A percentile compares a stretch with the other conserved stretches of the same genome.
Evolutionary conservation across 2,888 invertebrate genomes (phyloP).

Genomic region (Lysandra bellargus): DNA sequence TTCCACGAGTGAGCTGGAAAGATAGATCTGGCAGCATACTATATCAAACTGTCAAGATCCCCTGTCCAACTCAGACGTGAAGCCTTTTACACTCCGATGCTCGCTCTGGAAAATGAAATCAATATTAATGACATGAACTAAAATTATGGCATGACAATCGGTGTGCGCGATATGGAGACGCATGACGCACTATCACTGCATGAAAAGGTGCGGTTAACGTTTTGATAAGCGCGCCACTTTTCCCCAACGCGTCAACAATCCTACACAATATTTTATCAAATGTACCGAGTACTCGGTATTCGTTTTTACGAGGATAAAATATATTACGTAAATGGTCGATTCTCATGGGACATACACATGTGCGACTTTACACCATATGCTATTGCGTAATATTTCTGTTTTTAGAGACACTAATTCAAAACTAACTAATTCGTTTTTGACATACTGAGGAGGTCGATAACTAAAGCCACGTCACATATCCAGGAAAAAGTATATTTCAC

Average conservation of each 20-base stretch:
- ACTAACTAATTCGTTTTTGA: slow-evolving; percentile 7
- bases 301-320: slow-evolving; percentile 56
- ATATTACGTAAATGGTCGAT: slow-evolving; percentile 31
- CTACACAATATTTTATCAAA: slow-evolving; percentile 59
- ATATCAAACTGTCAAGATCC: slow-evolving; percentile 77
- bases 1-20: slow-evolving; percentile 80
- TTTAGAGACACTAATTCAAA: slow-evolving; percentile 36
- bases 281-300: slow-evolving; percentile 50
- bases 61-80: slow-evolving; percentile 80
- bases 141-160: slow-evolving; percentile 64
- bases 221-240: slow-evolving; percentile 75
- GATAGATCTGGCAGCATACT: slow-evolving; percentile 80
- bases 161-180: slow-evolving; percentile 59
- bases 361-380: slow-evolving; percentile 64
- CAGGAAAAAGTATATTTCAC: neutral
- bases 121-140: slow-evolving; percentile 44
- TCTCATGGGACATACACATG: slow-evolving; percentile 57
- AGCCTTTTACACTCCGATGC: slow-evolving; percentile 48
- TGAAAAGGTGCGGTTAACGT: slow-evolving; percentile 75
- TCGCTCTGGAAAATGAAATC: slow-evolving; percentile 56
- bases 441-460: neutral
- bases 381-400: slow-evolving; percentile 65
- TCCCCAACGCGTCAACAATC: slow-evolving; percentile 69
- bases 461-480: slow-evolving; percentile 13
- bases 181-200: slow-evolving; percentile 70